Evolutionary conservation across 2,797 vertebrate genomes (phyloP).

Genomic region (Poecilia velifera): DNA sequence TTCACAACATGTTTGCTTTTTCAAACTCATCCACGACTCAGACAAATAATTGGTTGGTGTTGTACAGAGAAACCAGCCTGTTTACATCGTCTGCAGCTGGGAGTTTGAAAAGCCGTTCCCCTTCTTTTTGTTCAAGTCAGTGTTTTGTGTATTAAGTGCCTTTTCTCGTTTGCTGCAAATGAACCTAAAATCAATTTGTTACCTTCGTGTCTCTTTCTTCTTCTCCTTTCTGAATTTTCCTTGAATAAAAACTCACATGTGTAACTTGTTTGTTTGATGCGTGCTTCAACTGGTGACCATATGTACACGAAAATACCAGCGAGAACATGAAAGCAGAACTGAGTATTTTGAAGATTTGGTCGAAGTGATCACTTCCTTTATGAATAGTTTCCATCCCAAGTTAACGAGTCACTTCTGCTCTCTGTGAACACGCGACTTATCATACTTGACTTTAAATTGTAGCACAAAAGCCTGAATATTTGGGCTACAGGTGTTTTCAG

Average conservation of each 20-base stretch:
- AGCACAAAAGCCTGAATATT: neutral
- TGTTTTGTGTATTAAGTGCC: slow-evolving; percentile 76
- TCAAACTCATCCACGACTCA: slow-evolving; percentile 31
- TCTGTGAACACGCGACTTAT: neutral
- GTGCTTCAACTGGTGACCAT: neutral
- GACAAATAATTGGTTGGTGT: slow-evolving; percentile 86
- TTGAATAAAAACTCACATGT: slow-evolving; percentile 11
- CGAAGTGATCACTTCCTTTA: slow-evolving; percentile 1
- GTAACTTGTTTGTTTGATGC: slow-evolving; percentile 4
- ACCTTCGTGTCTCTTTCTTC: neutral
- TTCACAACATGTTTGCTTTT: slow-evolving; percentile 6
- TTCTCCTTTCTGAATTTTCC: slow-evolving; percentile 1
- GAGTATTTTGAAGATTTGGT: neutral
- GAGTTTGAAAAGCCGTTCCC: slow-evolving; percentile 9
- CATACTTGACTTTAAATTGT: neutral
- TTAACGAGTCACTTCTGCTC: neutral
- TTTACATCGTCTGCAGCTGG: slow-evolving; percentile 84
- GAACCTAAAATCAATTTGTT: neutral
- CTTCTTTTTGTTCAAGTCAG: slow-evolving; percentile 4
- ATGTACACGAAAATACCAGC: neutral
- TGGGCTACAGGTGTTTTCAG: neutral
- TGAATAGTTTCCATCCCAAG: neutral
- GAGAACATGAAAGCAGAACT: slow-evolving; percentile 19
- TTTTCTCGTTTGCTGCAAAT: slow-evolving; percentile 59
- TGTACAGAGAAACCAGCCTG: slow-evolving; percentile 97